These are phyloP conservation scores for Drosophila kanekoi DNA, from an alignment of 2,888 invertebrate genomes.

Conservation along the genomic window DNA sequence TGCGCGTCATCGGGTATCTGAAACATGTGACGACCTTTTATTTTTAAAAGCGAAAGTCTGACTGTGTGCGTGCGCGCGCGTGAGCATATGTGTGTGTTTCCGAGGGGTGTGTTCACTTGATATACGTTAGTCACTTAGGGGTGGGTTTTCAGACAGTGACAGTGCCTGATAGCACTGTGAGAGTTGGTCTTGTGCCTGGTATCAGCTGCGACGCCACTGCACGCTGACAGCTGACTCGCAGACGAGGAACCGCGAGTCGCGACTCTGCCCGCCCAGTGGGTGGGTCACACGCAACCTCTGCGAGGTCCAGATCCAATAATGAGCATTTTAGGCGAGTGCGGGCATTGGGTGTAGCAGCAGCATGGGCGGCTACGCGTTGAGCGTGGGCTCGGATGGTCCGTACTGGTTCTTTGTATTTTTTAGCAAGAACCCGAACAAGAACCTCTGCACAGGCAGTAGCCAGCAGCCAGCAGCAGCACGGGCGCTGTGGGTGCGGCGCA, in stretches of 20 bases:
- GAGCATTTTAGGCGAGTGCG: conserved; percentile 56
- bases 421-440: conserved; percentile 57
- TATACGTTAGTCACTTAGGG: conserved; percentile 51
- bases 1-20: conserved; percentile 47
- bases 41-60: conserved; percentile 58
- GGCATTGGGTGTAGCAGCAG: conserved; percentile 64
- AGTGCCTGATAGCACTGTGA: conserved; percentile 5
- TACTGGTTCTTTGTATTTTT: conserved; percentile 72
- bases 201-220: conserved; percentile 58
- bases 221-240: conserved; percentile 45
- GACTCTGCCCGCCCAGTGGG: conserved; percentile 67
- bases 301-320: conserved; percentile 57
- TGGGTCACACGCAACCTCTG: conserved; percentile 61
- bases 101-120: conserved; percentile 73
- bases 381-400: conserved; percentile 38
- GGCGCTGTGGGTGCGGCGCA: conserved; percentile 45
- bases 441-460: conserved; percentile 38
- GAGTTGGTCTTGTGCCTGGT: not conserved
- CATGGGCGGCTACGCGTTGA: conserved; percentile 51
- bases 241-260: conserved; percentile 40
- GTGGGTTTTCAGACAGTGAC: conserved; percentile 65
- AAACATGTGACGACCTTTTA: conserved; percentile 25
- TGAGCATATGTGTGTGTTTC: conserved; percentile 20
- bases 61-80: conserved; percentile 16
- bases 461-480: conserved; percentile 28